A percentile compares a stretch with the other conserved stretches of the same genome.
Evolutionary conservation across 2,113 vertebrate species (phyloP).

Genomic region (Blennius ocellaris): DNA sequence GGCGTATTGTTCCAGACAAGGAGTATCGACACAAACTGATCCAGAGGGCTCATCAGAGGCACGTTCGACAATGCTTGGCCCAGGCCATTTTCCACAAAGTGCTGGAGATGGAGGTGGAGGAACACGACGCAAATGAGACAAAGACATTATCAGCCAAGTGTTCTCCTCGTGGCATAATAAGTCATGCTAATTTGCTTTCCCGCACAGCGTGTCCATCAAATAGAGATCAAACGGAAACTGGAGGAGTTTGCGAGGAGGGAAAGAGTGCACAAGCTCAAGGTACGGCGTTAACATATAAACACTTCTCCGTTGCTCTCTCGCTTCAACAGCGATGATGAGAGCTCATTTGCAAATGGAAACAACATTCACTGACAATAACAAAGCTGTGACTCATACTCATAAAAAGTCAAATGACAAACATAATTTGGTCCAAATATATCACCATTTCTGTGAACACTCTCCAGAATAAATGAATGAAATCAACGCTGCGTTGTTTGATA

Average conservation of each 20-base stretch:
- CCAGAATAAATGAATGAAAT: neutral
- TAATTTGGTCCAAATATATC: neutral
- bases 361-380: too few species aligned
- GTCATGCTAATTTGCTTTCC: constrained; percentile 22
- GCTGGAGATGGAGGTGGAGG: constrained; percentile 90
- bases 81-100: constrained; percentile 90
- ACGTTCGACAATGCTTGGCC: constrained; percentile 87
- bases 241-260: constrained; percentile 84
- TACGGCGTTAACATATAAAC: constrained; percentile 67
- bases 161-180: constrained; percentile 17
- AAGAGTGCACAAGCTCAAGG: constrained; percentile 85
- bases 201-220: constrained; percentile 85
- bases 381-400: too few species aligned
- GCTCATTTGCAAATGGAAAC: too few species aligned
- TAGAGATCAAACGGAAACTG: constrained; percentile 85
- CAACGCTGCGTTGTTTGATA: constrained; percentile 62
- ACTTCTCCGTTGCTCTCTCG: neutral
- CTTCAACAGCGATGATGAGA: neutral
- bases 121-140: neutral
- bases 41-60: constrained; percentile 87
- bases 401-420: too few species aligned
- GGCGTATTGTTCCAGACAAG: constrained; percentile 92
- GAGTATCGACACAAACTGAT: constrained; percentile 88
- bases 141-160: neutral
- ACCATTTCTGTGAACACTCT: neutral